These are phyloP conservation scores for Lysiphlebus fabarum DNA, from an alignment of 1,140 invertebrate genomes.

Conservation along the genomic window DNA sequence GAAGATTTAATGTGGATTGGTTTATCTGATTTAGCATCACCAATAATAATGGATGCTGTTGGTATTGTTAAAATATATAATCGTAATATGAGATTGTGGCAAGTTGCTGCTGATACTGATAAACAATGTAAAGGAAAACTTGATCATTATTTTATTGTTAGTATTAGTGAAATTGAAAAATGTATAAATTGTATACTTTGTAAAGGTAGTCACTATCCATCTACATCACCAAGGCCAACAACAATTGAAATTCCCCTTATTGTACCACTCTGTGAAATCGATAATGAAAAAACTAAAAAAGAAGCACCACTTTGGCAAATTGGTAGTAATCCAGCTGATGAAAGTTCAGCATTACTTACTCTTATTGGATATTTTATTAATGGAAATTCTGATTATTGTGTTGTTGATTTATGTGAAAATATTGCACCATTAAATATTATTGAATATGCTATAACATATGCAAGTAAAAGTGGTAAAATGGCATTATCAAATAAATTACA, in stretches of 20 bases:
- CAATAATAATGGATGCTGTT: constrained; percentile 64
- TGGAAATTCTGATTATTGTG: constrained; percentile 79
- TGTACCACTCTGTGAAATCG: constrained; percentile 77
- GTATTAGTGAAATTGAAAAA: constrained; percentile 72
- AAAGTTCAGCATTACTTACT: constrained; percentile 79
- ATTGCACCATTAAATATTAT: constrained; percentile 74
- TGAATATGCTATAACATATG: constrained; percentile 84
- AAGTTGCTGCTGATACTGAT: constrained; percentile 72
- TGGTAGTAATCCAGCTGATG: constrained; percentile 60
- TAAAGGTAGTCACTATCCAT: constrained; percentile 82
- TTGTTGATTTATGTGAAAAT: constrained; percentile 81
- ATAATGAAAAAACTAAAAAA: constrained; percentile 75
- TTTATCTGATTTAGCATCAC: constrained; percentile 75
- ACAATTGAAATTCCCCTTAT: constrained; percentile 68
- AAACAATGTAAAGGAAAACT: constrained; percentile 67
- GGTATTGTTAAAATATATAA: constrained; percentile 67
- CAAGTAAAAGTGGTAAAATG: constrained; percentile 69
- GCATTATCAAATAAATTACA: constrained; percentile 75
- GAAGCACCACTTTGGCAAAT: constrained; percentile 74
- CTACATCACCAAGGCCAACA: constrained; percentile 79
- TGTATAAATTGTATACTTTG: constrained; percentile 80
- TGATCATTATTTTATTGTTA: constrained; percentile 80
- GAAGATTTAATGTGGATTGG: constrained; percentile 78
- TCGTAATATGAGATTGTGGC: constrained; percentile 67
- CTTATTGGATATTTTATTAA: constrained; percentile 83